Evolutionary conservation across 1,140 invertebrate species (phyloP).

Genomic region (Drosophila aff.): DNA sequence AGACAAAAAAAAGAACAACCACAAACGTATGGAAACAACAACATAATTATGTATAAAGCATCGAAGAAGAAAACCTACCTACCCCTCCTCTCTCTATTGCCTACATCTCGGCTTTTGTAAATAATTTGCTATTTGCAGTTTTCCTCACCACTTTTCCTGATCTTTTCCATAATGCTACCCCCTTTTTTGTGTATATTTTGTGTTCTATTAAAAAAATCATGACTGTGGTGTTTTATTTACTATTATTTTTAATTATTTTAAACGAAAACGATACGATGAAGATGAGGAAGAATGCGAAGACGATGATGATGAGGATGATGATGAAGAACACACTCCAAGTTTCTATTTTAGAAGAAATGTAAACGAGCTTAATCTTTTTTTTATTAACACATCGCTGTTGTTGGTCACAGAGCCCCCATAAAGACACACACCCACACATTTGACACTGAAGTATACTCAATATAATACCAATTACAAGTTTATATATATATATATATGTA

Average conservation of each 20-base stretch:
- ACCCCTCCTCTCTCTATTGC: conserved; percentile 4
- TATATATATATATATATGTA: conserved; percentile 14
- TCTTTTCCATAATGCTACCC: conserved; percentile 17
- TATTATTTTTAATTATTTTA: conserved; percentile 82
- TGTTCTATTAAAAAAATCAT: conserved; percentile 70
- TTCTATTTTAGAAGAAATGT: conserved; percentile 30
- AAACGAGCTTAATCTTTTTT: conserved; percentile 32
- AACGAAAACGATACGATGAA: conserved; percentile 51
- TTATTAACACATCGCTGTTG: conserved; percentile 24
- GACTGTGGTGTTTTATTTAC: conserved; percentile 85
- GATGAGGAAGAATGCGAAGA: conserved; percentile 6
- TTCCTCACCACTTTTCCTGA: conserved; percentile 39
- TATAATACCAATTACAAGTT: conserved; percentile 13
- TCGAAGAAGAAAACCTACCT: conserved; percentile 15
- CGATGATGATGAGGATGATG: conserved; percentile 1
- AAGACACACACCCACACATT: conserved; percentile 10
- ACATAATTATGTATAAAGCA: conserved; percentile 26
- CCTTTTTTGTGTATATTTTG: conserved; percentile 52
- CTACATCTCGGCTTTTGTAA: conserved; percentile 61
- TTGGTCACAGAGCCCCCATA: conserved; percentile 21
- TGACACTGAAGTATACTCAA: conserved; percentile 29
- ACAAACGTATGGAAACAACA: conserved; percentile 22
- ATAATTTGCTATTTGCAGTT: conserved; percentile 66
- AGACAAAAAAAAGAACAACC: background rate
- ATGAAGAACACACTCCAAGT: conserved; percentile 45